Percentiles rank a stretch among this genome's conserved stretches.
Evolutionary conservation across 2,113 vertebrate species (phyloP).

Genomic region (Lota lota): DNA sequence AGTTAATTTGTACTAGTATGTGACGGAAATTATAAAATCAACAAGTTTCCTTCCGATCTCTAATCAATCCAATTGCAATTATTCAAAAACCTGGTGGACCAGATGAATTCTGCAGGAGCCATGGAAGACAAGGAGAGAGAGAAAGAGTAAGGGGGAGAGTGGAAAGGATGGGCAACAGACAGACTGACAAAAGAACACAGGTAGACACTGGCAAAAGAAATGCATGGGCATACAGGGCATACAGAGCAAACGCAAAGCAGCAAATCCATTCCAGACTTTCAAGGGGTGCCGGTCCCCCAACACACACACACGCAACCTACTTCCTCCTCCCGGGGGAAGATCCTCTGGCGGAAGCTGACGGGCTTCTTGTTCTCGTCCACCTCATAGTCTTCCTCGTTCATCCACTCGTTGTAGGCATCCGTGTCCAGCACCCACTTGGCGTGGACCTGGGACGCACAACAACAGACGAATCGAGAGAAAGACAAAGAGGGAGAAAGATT

Average conservation of each 20-base stretch:
- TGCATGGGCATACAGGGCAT: slow-evolving; percentile 6
- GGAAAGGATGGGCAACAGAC: slow-evolving; percentile 59
- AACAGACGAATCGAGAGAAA: background rate
- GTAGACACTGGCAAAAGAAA: slow-evolving; percentile 20
- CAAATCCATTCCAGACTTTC: background rate
- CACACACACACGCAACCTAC: slow-evolving; percentile 55
- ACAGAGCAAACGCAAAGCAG: slow-evolving; percentile 16
- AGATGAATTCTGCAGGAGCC: slow-evolving; percentile 37
- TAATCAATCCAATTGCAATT: too few relatives aligned
- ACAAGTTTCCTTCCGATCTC: too few relatives aligned
- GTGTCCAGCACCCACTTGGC: slow-evolving; percentile 94
- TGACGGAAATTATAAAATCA: too few relatives aligned
- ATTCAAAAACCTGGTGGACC: too few relatives aligned
- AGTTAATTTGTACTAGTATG: too few relatives aligned
- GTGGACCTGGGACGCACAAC: slow-evolving; percentile 78
- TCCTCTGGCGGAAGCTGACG: slow-evolving; percentile 84
- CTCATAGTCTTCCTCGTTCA: slow-evolving; percentile 98
- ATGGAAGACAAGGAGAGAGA: slow-evolving; percentile 32
- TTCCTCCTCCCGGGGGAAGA: slow-evolving; percentile 92
- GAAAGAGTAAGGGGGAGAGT: slow-evolving; percentile 56
- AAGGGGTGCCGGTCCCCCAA: background rate
- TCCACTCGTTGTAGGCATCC: slow-evolving; percentile 95
- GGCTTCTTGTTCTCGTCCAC: slow-evolving; percentile 93
- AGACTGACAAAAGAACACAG: slow-evolving; percentile 19
- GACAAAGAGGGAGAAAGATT: background rate